These are phyloP conservation scores for Amiota minor DNA, from an alignment of 2,888 invertebrate species.

Conservation along the genomic window DNA sequence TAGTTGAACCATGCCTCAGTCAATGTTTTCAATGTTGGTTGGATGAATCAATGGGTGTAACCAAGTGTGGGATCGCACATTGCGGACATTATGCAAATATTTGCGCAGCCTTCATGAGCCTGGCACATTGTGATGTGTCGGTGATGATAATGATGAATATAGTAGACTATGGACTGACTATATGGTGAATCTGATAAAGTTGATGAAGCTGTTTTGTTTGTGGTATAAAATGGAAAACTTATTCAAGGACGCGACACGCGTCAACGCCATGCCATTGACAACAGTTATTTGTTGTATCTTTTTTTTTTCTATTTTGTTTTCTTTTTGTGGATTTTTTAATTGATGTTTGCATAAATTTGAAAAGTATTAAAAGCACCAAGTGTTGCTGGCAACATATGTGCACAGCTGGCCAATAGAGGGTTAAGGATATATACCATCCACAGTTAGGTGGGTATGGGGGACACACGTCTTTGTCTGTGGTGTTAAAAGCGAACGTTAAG, in stretches of 20 bases:
- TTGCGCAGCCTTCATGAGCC: slow-evolving; percentile 48
- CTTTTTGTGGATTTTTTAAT: slow-evolving; percentile 10
- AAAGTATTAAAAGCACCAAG: slow-evolving; percentile 15
- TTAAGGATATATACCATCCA: not conserved
- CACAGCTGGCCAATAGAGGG: not conserved
- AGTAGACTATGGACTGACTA: too few relatives aligned
- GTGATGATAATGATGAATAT: slow-evolving; percentile 9
- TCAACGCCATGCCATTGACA: not conserved
- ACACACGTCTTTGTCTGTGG: not conserved
- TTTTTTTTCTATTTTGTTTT: not conserved
- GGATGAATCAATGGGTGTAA: slow-evolving; percentile 18
- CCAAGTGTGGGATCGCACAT: slow-evolving; percentile 19
- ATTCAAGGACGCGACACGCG: slow-evolving; percentile 29
- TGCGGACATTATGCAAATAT: slow-evolving; percentile 55
- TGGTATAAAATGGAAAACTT: slow-evolving; percentile 15
- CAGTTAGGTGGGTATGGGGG: not conserved
- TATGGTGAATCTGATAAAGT: not conserved
- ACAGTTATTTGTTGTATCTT: slow-evolving; percentile 12
- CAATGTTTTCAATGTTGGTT: slow-evolving; percentile 2
- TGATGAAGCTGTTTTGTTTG: slow-evolving; percentile 23
- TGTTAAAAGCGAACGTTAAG: not conserved
- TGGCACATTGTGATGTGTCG: not conserved
- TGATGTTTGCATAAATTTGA: slow-evolving; percentile 27
- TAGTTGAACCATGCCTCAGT: slow-evolving; percentile 14
- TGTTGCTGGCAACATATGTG: slow-evolving; percentile 17